Evolutionary conservation across 2,113 vertebrate species (phyloP).

Genomic region (Cryptoleucopteryx plumbea): DNA sequence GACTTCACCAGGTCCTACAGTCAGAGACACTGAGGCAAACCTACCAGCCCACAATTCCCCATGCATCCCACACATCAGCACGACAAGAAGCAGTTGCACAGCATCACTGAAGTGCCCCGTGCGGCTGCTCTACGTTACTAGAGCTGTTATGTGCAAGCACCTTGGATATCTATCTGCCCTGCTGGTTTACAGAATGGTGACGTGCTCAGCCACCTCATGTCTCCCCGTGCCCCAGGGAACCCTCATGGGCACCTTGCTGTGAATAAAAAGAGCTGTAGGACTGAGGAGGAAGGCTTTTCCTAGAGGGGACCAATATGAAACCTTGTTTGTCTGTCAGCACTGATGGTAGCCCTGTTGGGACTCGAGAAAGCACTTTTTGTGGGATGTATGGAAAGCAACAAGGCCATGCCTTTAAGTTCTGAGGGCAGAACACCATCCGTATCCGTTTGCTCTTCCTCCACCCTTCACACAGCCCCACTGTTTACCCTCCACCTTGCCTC

Average conservation of each 20-base stretch:
- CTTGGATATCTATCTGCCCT: neutral
- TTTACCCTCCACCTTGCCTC: neutral
- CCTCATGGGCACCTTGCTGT: neutral
- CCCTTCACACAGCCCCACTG: rapidly evolving
- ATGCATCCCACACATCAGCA: neutral
- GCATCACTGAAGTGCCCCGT: rapidly evolving
- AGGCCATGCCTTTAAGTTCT: neutral
- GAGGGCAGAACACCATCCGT: neutral
- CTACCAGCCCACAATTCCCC: neutral
- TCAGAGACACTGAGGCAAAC: neutral
- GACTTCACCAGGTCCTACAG: neutral
- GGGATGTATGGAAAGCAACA: neutral
- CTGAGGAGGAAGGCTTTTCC: neutral
- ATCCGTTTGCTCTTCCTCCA: neutral
- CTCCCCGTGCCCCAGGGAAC: neutral
- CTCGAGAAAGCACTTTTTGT: neutral
- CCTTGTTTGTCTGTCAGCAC: neutral
- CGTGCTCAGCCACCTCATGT: neutral
- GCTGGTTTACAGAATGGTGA: neutral
- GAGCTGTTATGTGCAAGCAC: neutral
- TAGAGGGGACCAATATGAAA: neutral
- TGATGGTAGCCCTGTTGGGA: neutral
- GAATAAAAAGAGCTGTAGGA: neutral
- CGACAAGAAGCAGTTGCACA: neutral
- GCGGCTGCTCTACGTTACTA: rapidly evolving